Evolutionary conservation across 2,797 vertebrate genomes (phyloP).

Genomic region (Hydrophis major): DNA sequence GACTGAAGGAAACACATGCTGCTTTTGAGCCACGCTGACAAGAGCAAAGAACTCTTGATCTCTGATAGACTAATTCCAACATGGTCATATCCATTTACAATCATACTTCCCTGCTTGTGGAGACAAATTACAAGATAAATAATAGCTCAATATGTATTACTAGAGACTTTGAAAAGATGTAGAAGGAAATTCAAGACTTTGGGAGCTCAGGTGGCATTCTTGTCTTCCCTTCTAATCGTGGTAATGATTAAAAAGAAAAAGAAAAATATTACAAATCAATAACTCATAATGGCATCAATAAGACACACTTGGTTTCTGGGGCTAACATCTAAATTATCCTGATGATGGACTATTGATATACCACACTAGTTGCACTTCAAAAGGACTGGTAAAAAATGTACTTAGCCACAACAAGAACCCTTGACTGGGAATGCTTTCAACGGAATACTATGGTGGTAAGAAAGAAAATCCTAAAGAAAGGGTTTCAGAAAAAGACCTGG

Average conservation of each 20-base stretch:
- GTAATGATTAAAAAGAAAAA: not conserved
- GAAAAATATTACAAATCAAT: not conserved
- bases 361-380: not conserved
- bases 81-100: not conserved
- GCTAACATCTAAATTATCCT: not conserved
- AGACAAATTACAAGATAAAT: not conserved
- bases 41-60: not conserved
- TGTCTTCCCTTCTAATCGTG: not conserved
- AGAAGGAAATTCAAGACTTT: not conserved
- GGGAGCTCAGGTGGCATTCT: not conserved
- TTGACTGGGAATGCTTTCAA: not conserved
- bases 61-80: not conserved
- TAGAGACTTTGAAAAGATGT: not conserved
- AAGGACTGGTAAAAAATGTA: not conserved
- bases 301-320: accelerated
- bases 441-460: not conserved
- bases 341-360: not conserved
- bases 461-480: not conserved
- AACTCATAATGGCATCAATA: not conserved
- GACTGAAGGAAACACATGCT: not conserved
- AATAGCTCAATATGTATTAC: not conserved
- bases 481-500: not conserved
- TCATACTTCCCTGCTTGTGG: not conserved
- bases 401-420: not conserved
- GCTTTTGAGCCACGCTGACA: not conserved